These are phyloP conservation scores for Fabriciana adippe DNA, from an alignment of 2,888 invertebrate species.

Conservation along the genomic window DNA sequence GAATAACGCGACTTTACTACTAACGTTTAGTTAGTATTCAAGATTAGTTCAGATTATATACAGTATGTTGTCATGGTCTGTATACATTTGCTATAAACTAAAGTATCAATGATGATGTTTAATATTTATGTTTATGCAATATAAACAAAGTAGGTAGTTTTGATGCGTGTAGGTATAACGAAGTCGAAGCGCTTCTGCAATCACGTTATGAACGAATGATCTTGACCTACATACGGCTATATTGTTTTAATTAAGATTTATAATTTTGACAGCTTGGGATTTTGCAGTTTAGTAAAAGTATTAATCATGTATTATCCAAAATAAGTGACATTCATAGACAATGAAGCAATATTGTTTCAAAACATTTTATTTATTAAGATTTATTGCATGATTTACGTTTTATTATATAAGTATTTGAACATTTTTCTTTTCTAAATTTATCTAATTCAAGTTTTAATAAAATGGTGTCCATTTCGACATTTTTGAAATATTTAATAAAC, in stretches of 20 bases:
- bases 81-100: too few relatives aligned
- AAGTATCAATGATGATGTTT: too few relatives aligned
- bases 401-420: not conserved
- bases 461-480: too few relatives aligned
- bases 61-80: too few relatives aligned
- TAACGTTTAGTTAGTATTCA: too few relatives aligned
- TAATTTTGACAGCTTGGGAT: not conserved
- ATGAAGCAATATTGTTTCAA: too few relatives aligned
- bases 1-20: too few relatives aligned
- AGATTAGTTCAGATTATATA: too few relatives aligned
- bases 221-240: slow-evolving; percentile 29
- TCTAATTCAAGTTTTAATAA: too few relatives aligned
- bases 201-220: slow-evolving; percentile 14
- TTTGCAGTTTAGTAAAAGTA: not conserved
- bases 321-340: too few relatives aligned
- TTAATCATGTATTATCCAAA: not conserved
- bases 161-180: not conserved
- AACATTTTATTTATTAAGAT: too few relatives aligned
- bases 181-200: slow-evolving; percentile 7
- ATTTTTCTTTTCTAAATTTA: not conserved
- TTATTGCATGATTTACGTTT: not conserved
- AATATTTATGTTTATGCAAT: not conserved
- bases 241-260: slow-evolving; percentile 26
- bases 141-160: not conserved
- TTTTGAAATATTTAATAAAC: too few relatives aligned